Conservation (phyloP, 2,113 vertebrate species). For the Engystomops pustulosus region DNA sequence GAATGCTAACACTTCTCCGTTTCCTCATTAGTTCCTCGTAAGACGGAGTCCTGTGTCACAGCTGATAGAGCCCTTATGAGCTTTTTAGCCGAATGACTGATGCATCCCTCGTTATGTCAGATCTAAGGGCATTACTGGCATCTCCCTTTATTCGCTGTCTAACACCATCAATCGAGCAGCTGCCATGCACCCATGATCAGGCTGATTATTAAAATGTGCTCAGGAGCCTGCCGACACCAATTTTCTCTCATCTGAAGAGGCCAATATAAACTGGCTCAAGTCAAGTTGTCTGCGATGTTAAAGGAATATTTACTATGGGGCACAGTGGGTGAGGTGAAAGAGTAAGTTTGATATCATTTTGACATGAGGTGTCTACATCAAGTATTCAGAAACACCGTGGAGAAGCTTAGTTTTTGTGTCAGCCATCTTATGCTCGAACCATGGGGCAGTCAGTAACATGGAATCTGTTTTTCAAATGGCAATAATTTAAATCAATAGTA, state of each 20-base stretch:
- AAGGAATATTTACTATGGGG: slow-evolving; percentile 65
- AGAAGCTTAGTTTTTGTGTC: neutral
- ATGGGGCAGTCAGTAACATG: neutral
- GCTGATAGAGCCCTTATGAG: slow-evolving; percentile 78
- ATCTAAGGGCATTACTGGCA: slow-evolving; percentile 78
- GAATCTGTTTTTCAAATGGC: neutral
- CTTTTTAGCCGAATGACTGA: slow-evolving; percentile 81
- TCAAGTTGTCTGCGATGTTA: slow-evolving; percentile 64
- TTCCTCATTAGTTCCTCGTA: slow-evolving; percentile 77
- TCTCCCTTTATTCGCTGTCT: slow-evolving; percentile 79
- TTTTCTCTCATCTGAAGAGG: slow-evolving; percentile 76
- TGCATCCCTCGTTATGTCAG: slow-evolving; percentile 78
- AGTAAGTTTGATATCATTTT: slow-evolving; percentile 49
- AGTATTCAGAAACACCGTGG: neutral
- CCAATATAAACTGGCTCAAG: slow-evolving; percentile 66
- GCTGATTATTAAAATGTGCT: slow-evolving; percentile 80
- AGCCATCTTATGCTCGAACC: neutral
- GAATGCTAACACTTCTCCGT: slow-evolving; percentile 70
- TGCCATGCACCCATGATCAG: slow-evolving; percentile 76
- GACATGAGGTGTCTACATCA: slow-evolving; percentile 52
- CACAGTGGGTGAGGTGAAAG: slow-evolving; percentile 65
- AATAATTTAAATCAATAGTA: too few species aligned
- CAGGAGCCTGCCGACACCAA: slow-evolving; percentile 71
- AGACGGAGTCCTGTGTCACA: slow-evolving; percentile 75
- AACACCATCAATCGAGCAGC: slow-evolving; percentile 76